phyloP scores from a whole-genome alignment of 2,888 invertebrate species.

The Eristalis tenax region DNA sequence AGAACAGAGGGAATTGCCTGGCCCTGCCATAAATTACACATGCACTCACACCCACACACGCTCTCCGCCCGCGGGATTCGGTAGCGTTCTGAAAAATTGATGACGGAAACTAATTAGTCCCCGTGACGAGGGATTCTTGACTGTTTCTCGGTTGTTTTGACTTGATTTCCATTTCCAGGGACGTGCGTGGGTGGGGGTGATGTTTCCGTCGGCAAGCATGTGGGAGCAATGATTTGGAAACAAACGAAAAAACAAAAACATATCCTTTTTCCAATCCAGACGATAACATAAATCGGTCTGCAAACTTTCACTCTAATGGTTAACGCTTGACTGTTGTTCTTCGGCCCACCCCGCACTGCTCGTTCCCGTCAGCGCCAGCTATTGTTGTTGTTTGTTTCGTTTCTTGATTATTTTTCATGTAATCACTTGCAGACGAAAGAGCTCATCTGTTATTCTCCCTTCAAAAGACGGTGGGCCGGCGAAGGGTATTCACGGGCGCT shows the following conservation, averaged over 20 bases:
- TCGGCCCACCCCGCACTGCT: background rate
- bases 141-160: background rate
- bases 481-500: background rate
- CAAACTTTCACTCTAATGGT: slow-evolving; percentile 37
- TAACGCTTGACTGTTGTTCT: slow-evolving; percentile 8
- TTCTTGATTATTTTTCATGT: slow-evolving; percentile 28
- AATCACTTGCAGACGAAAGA: slow-evolving; percentile 47
- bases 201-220: slow-evolving; percentile 5
- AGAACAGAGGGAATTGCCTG: slow-evolving; percentile 18
- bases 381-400: slow-evolving; percentile 17
- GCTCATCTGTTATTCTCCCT: slow-evolving; percentile 29
- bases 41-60: background rate
- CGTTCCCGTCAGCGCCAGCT: background rate
- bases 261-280: slow-evolving; percentile 45
- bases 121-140: slow-evolving; percentile 30
- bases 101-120: slow-evolving; percentile 45
- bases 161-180: background rate
- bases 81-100: slow-evolving; percentile 27
- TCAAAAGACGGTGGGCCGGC: background rate
- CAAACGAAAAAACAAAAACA: background rate
- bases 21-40: slow-evolving; percentile 37
- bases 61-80: background rate
- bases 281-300: slow-evolving; percentile 41
- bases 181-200: background rate
- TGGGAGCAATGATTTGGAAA: slow-evolving; percentile 48